Base-by-base conservation (phyloP, 2,113 vertebrate species). In the Caranx ignobilis region DNA sequence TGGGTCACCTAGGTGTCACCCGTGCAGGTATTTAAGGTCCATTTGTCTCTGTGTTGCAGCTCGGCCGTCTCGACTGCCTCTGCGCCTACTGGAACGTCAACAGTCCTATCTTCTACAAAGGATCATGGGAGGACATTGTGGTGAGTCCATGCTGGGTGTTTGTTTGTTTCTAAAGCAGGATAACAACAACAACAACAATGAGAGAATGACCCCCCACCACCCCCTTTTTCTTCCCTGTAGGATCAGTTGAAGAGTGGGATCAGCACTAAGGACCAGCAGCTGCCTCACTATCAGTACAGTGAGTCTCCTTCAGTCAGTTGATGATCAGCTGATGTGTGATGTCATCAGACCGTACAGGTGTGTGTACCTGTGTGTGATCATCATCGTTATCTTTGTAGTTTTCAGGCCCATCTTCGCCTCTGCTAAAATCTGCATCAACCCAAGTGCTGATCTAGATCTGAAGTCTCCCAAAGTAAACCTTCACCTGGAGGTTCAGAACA, bases 371-470 rank as follows among this genome's bases (percentile, higher is more conserved):
- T 41, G 37, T 37, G 6, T 37, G 37, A 45, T 45, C 3, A 3
- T 47, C 45, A 47, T 11, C 8, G 1, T 26, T 26, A 26, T 68
- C 5, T 87, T n/a, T 11, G 2, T 56, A 99, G 98, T 99, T 91
- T 99, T 99, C 85, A 97, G 95, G 90, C 98, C 98, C 2, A 88
- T 99, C 71, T 98, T 97, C 59, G 97, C 98, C 6, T 97, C 96
- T 35, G 97, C 97, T 86, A 98, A 96, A 84, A 95, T 98, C 9
- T 96, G 94, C 90, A 96, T 99, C 85, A 97, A 99, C 87, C 97
- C 97, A 0, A 91, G 92, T 32, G 96, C 97, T 35, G 98, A 99
- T 91, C 37, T 90, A 62, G 97, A 99, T 34, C 87, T 98, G 35
- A 96, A 94, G 81, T 95, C 94, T 47, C 98, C 98, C 0, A 99